Evolutionary conservation across 2,797 vertebrate genomes (phyloP).

Genomic region (Catamblyrhynchus diadema): DNA sequence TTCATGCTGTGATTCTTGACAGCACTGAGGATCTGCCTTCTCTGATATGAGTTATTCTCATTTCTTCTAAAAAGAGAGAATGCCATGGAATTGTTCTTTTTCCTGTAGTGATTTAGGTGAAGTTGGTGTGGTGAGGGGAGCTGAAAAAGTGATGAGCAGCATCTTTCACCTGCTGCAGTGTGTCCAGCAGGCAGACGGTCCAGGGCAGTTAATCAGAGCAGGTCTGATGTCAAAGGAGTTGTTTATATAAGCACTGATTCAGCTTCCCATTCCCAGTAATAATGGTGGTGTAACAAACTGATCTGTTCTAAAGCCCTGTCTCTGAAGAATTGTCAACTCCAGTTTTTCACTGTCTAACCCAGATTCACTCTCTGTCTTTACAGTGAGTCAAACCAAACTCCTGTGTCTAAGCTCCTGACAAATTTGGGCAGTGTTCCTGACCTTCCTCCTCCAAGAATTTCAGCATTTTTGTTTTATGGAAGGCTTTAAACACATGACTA

Average conservation of each 20-base stretch:
- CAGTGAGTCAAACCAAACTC: background rate
- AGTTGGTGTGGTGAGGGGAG: background rate
- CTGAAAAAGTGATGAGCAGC: background rate
- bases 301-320: background rate
- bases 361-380: background rate
- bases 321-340: background rate
- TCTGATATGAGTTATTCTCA: background rate
- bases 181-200: slow-evolving; percentile 32
- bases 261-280: background rate
- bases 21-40: background rate
- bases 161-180: background rate
- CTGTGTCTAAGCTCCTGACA: background rate
- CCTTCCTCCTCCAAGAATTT: background rate
- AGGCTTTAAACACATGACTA: background rate
- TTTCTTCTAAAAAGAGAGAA: background rate
- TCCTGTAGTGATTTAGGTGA: background rate
- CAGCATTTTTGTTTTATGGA: background rate
- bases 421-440: background rate
- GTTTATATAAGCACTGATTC: slow-evolving; percentile 41
- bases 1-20: background rate
- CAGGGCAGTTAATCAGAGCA: background rate
- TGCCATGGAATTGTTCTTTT: background rate
- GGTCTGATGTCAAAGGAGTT: slow-evolving; percentile 29
- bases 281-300: background rate
- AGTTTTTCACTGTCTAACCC: background rate